Evolutionary conservation across 2,888 invertebrate species (phyloP), one percentile per base, ranked within the genome.

Genomic region (Arge pagana): DNA sequence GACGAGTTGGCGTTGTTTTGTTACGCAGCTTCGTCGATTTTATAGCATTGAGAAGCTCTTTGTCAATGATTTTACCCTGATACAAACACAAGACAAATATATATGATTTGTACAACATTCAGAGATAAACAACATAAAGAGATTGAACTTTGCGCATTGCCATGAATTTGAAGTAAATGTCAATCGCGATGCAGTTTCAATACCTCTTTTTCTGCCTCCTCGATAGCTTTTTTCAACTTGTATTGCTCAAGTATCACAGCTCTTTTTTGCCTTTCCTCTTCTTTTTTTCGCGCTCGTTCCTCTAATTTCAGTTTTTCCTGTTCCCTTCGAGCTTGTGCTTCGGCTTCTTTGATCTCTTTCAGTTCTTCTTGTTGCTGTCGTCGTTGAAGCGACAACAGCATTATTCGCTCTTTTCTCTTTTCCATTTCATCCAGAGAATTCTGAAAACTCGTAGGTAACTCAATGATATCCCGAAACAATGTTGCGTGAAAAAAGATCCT

Each of bases 211-310:
- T 93, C 92, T 18, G 93, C 93, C 79, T 94, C 93, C 74, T 95
- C 94, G 57, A 92, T 86, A 50, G 92, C 91, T 78, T 96, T 96
- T 75, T 96, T 93, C 63, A 94, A 81, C 78, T 94, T 90, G 79
- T 96, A 93, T 77, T 94, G 92, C 71, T 94, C 93, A 64, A 96
- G 83, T 71, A 97, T 97, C 60, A 85, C 85, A 60, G 93, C 90
- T 50, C 96, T 80, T 54, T 95, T 82, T n/a, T 88, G 84, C 66
- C 88, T 88, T 76, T 96, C 96, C 68, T 96, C 95, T 66, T 90
- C 87, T 76, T 88, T 85, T 71, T 90, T 80, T 66, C 74, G 63
- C 70, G 83, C 80, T 79, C 91, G 83, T 74, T 88, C 84, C 73
- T 94, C 87, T 67, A 84, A 84, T 66, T 88, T 88, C 57, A 85